Base-by-base conservation (phyloP, 2,888 invertebrate genomes). In the Furcula furcula region DNA sequence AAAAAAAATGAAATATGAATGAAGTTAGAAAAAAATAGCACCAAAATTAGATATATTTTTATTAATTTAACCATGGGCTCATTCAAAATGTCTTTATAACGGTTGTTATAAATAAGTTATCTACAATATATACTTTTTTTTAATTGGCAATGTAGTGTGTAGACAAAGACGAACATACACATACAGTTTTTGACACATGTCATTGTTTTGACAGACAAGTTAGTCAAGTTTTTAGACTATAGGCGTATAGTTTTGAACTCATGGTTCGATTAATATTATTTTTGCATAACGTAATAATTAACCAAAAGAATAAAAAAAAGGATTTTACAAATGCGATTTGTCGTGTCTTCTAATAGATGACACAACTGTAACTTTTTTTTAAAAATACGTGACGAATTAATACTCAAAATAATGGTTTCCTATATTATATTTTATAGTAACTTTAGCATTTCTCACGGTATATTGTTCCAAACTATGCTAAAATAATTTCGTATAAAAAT, bases 331-430 rank as follows among this genome's bases (percentile, higher is more conserved):
- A 31, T 46, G 32, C 42, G 49, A 36, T 29, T 38, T 13, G 22
- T 52, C 34, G 53, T n/a, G 1, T 6, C 31, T 36, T n/a, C n/a
- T 3, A 16, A 16, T 16, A 6, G 16, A 16, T 6, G 16, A 4
- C 16, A 6, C 4, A 6, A 4, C 4, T 16, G 6, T 16, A 16
- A 16, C 3, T 16, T 4, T 4, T 16, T n/a, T 10, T 55, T 37
- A 44, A 29, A 26, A 31, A 40, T 25, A 26, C 40, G 34, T 31
- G 60, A 51, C 40, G 54, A 52, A 63, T n/a, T 63, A 71, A 73
- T 72, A 73, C 73, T 72, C 73, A 79, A 40, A 58, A 53, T 58
- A 52, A 62, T 63, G 52, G 71, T 75, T 72, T 78, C 75, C 75
- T 78, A 71, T 65, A 53, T 3, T 46, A 60, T 55, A 61, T 57